Evolutionary conservation across 2,888 invertebrate species (phyloP), one percentile per base, ranked within the genome.

Genomic region (Anoncus sp.): DNA sequence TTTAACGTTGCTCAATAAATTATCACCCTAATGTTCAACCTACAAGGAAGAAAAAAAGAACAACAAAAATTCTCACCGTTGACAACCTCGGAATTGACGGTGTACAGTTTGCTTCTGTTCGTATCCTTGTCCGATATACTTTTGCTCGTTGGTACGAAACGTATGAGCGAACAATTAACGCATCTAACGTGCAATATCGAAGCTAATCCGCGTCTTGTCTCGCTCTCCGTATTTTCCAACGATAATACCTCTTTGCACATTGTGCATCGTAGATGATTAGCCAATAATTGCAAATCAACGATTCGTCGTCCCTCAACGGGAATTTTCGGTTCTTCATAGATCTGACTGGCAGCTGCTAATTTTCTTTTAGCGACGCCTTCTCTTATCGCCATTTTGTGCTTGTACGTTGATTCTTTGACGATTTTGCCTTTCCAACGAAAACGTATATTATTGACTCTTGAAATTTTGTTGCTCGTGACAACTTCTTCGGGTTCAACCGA

Each of bases 341-440:
- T 20, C 16, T 59, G 20, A 12, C 18, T 6, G 5, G 22, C 35
- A 22, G 38, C 38, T 16, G n/a, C 49, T 18, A 31, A 51, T 16
- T 57, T 72, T 63, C 60, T 38, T 35, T 72, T 43, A 9, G 22
- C 18, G 2, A 10, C 24, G 12, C 27, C 12, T n/a, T 63, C 59
- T 14, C 22, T 27, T 3, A 47, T 9, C 43, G 51, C 35, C 20
- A 62, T 10, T 12, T 38, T 40, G 14, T 57, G 45, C 40, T 59
- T 45, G 67, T 67, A 67, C 1, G 31, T 16, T 43, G 66, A 67
- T 67, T 67, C 53, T 6, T 20, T 67, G 3, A 74, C 57, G 27
- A 73, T 73, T 69, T 57, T 77, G 18, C 72, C 77, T 51, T 67
- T 67, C 63, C 73, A 77, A 16, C 72, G 65, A 35, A 71, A 76